Base-by-base conservation (phyloP, 2,888 invertebrate species). In the Microctonus aethiopoides region DNA sequence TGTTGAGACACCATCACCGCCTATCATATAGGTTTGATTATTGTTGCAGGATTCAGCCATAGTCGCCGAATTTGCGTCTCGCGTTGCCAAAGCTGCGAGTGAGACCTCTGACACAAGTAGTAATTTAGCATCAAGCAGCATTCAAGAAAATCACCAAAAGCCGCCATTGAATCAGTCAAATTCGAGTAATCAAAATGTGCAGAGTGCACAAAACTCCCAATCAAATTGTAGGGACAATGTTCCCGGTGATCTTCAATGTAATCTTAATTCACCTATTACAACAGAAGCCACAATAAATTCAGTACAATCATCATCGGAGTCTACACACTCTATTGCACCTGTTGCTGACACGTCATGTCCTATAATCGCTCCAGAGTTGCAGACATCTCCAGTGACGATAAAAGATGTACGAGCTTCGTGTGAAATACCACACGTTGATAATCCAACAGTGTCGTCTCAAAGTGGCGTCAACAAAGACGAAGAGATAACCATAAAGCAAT, bases 31-130 rank as follows among this genome's bases (percentile, higher is more conserved):
- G 83, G 76, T 80, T 76, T 77, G 78, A 78, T 83, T 80, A 81
- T 83, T 81, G 78, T 84, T 84, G 77, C 83, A 86, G 86, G 80
- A 82, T 73, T 78, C 81, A 71, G 79, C 83, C 75, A 82, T 85
- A 68, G 81, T 80, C 62, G 86, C 86, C 41, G 84, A 85, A 68
- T 87, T 87, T 75, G 86, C 86, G 68, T 85, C 85, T 29, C 80
- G 80, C 5, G 87, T 87, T 26, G 82, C 84, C 32, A 84, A 84
- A 77, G 79, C 80, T 5, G 82, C 84, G 29, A 80, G 78, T 63
- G 83, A 83, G 60, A 76, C 75, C 46, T 73, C 76, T 22, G 73
- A 71, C 16, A 56, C 71, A 22, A 68, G 46, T 63, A 54, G 29
- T 41, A 62, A 13, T 67, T n/a, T 61, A 56, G 9, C 57, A n/a